Evolutionary conservation across 2,113 vertebrate genomes (phyloP).

Genomic region (Corythaeola cristata): DNA sequence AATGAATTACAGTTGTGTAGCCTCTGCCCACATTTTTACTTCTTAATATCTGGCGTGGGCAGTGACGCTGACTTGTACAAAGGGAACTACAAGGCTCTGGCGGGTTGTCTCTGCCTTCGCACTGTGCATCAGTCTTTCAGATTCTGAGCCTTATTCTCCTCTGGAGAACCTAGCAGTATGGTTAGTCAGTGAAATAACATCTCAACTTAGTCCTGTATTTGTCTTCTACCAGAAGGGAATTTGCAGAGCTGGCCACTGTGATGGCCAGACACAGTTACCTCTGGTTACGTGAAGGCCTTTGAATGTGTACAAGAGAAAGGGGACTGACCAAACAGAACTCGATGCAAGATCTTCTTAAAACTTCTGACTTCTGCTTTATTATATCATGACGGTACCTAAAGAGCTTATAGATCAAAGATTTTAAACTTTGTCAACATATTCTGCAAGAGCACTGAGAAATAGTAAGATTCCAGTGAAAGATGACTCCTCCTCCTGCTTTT

Average conservation of each 20-base stretch:
- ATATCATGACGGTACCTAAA: too few species aligned
- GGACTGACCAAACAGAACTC: neutral
- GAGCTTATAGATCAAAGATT: neutral
- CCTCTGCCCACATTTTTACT: neutral
- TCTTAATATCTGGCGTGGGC: neutral
- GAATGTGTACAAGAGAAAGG: neutral
- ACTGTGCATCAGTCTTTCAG: too few species aligned
- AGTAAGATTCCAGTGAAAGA: neutral
- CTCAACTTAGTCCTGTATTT: rapidly evolving
- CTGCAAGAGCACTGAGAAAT: neutral
- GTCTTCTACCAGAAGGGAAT: neutral
- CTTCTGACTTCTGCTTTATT: neutral
- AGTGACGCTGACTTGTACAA: rapidly evolving
- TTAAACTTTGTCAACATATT: neutral
- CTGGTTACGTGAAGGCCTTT: neutral
- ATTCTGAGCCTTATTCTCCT: neutral
- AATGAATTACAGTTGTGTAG: neutral
- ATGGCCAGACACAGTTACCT: neutral
- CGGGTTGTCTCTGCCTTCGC: neutral
- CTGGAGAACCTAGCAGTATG: rapidly evolving
- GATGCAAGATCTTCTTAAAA: neutral
- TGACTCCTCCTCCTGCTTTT: neutral
- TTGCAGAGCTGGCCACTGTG: neutral
- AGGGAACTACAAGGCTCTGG: neutral
- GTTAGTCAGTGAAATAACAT: too few species aligned